Evolutionary conservation across 2,797 vertebrate genomes (phyloP).

Genomic region (Amniataba percoides): DNA sequence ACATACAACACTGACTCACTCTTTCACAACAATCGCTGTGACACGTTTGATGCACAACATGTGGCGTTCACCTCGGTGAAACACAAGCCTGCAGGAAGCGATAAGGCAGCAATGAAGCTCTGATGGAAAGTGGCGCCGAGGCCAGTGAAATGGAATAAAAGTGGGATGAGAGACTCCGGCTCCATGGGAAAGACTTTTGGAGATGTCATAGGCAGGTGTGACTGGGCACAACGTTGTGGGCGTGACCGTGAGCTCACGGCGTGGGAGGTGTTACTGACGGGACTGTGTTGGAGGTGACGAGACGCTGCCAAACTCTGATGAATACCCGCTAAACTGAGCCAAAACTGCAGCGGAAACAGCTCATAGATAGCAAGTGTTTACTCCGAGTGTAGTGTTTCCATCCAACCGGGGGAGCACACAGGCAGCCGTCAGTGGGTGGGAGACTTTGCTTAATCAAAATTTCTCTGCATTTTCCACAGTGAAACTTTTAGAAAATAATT

Average conservation of each 20-base stretch:
- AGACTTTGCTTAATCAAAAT: constrained; percentile 33
- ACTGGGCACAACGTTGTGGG: constrained; percentile 54
- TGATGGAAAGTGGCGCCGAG: constrained; percentile 48
- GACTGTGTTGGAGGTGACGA: constrained; percentile 47
- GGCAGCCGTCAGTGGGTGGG: constrained; percentile 32
- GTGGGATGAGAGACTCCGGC: constrained; percentile 19
- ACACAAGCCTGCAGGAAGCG: constrained; percentile 43
- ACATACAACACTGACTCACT: constrained; percentile 31
- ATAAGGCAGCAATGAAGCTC: constrained; percentile 30
- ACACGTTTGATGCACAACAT: constrained; percentile 50
- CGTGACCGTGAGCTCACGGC: constrained; percentile 61
- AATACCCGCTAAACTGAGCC: constrained; percentile 52
- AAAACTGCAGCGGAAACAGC: constrained; percentile 60
- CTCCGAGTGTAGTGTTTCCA: constrained; percentile 10
- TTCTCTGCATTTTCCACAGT: constrained; percentile 19
- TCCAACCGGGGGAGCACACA: constrained; percentile 20
- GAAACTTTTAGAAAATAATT: constrained; percentile 11
- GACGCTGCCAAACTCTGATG: constrained; percentile 56
- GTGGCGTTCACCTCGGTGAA: constrained; percentile 44
- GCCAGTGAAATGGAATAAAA: constrained; percentile 53
- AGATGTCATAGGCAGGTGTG: constrained; percentile 70
- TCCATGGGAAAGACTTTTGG: constrained; percentile 50
- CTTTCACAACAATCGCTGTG: constrained; percentile 31
- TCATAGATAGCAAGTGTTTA: constrained; percentile 72
- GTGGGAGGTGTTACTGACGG: constrained; percentile 65